Evolutionary conservation across 2,888 invertebrate genomes (phyloP).

Genomic region (Eupithecia inturbata): DNA sequence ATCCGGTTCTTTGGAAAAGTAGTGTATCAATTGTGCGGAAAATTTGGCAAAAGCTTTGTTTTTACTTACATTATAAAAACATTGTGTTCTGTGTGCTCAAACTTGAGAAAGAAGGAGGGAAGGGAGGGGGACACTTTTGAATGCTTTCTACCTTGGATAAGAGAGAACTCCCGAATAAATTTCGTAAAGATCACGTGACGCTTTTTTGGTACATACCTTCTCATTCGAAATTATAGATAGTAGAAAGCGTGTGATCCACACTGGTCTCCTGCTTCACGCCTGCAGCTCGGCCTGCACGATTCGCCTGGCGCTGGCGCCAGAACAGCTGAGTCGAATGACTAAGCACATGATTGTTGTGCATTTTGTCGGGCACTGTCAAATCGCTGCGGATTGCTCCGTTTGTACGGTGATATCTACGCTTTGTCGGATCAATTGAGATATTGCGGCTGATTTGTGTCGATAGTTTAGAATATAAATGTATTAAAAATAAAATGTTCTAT

Average conservation of each 20-base stretch:
- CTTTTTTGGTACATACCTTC: neutral
- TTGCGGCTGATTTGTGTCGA: neutral
- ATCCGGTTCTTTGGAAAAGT: neutral
- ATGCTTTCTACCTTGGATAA: neutral
- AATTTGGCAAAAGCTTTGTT: neutral
- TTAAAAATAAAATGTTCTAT: no score
- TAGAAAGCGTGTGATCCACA: neutral
- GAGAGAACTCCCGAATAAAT: neutral
- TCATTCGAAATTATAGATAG: neutral
- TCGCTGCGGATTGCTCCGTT: neutral
- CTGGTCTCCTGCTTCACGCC: neutral
- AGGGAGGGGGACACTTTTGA: no score
- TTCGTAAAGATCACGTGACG: neutral
- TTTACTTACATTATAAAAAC: no score
- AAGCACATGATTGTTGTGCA: slow-evolving; percentile 20
- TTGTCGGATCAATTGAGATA: slow-evolving; percentile 2
- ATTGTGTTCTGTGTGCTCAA: neutral
- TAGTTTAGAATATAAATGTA: neutral
- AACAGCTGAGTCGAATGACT: slow-evolving; percentile 25
- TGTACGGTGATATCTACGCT: neutral
- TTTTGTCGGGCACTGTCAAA: slow-evolving; percentile 21
- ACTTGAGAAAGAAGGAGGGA: neutral
- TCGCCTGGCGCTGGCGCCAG: slow-evolving; percentile 33
- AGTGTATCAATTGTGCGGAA: neutral
- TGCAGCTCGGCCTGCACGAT: slow-evolving; percentile 13